These are phyloP conservation scores for Catocala fraxini DNA, from an alignment of 2,888 invertebrate genomes.

Conservation along the genomic window DNA sequence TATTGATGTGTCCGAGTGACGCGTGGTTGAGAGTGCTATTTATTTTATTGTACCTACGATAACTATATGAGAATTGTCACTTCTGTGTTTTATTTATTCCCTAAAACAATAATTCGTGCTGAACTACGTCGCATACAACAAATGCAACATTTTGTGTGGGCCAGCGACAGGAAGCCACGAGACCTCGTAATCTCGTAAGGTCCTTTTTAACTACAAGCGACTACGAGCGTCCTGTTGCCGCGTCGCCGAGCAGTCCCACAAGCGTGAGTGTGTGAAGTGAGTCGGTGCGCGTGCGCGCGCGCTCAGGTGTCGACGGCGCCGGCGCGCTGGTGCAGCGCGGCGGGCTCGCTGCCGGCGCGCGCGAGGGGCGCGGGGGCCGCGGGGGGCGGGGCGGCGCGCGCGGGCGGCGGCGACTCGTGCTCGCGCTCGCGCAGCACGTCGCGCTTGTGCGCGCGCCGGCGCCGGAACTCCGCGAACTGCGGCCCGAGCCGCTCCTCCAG, in stretches of 20 bases:
- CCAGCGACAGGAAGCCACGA: too few relatives aligned
- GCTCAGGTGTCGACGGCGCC: constrained; percentile 37
- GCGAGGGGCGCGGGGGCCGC: not conserved
- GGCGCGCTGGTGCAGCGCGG: not conserved
- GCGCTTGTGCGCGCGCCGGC: constrained; percentile 68
- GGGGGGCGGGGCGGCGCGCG: constrained; percentile 3
- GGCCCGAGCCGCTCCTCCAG: constrained; percentile 44
- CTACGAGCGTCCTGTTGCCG: too few relatives aligned
- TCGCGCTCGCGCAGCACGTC: constrained; percentile 56
- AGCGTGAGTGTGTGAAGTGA: not conserved
- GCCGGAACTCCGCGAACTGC: constrained; percentile 86
- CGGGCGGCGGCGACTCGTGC: constrained; percentile 38
- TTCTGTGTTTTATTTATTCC: constrained; percentile 28
- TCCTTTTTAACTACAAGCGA: too few relatives aligned
- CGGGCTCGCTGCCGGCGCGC: constrained; percentile 5
- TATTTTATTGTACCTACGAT: constrained; percentile 69
- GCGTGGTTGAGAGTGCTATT: constrained; percentile 67
- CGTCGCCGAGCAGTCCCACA: not conserved
- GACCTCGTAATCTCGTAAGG: too few relatives aligned
- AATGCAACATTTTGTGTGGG: too few relatives aligned
- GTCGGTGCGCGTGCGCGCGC: not conserved
- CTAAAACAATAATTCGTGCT: too few relatives aligned
- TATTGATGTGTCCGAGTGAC: constrained; percentile 58
- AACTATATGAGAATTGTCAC: constrained; percentile 52
- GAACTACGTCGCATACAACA: too few relatives aligned